Evolutionary conservation across 2,113 vertebrate species (phyloP).

Genomic region (Mungos mungo): DNA sequence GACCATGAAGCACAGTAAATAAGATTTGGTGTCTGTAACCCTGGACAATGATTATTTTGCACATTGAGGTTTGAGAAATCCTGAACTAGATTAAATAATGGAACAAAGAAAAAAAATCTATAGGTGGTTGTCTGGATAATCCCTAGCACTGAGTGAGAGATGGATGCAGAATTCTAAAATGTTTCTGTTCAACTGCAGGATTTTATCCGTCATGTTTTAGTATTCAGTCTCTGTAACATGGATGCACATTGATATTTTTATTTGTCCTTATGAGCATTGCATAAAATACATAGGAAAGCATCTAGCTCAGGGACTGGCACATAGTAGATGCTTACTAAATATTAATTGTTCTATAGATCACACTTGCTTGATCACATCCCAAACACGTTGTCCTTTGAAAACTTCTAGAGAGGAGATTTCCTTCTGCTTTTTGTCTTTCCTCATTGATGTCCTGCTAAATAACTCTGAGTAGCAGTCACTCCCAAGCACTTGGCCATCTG

Average conservation of each 20-base stretch:
- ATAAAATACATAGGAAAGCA: background rate
- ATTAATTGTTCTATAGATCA: background rate
- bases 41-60: slow-evolving; percentile 45
- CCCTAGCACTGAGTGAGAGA: background rate
- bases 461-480: background rate
- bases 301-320: background rate
- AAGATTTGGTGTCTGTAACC: slow-evolving; percentile 32
- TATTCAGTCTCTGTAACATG: background rate
- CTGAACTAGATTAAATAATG: slow-evolving; percentile 58
- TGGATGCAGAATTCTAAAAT: background rate
- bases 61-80: slow-evolving; percentile 29
- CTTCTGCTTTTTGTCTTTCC: background rate
- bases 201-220: slow-evolving; percentile 22
- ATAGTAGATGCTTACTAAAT: background rate
- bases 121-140: slow-evolving; percentile 35
- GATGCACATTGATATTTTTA: background rate
- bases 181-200: background rate
- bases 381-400: background rate
- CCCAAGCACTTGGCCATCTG: background rate
- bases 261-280: background rate
- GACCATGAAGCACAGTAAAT: slow-evolving; percentile 49
- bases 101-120: slow-evolving; percentile 19
- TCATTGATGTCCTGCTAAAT: background rate
- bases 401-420: background rate
- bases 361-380: background rate